Conservation (phyloP, 2,797 vertebrate species). For the Triplophysa bombifrons region DNA sequence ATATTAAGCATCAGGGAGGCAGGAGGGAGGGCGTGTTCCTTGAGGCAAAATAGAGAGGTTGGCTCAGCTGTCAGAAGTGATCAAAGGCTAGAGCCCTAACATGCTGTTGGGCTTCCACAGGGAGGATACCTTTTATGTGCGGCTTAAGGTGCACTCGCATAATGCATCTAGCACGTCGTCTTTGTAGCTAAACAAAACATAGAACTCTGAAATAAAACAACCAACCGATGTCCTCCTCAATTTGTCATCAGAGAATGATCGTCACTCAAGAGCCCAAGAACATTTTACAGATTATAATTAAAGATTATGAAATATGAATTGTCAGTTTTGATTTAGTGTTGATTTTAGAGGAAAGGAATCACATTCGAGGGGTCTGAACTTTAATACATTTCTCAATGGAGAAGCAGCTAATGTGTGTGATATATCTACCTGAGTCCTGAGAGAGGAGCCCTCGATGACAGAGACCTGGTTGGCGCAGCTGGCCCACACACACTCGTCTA, state of each 20-base stretch:
- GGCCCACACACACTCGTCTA: slow-evolving; percentile 86
- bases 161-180: slow-evolving; percentile 41
- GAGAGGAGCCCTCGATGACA: slow-evolving; percentile 76
- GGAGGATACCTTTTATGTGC: slow-evolving; percentile 56
- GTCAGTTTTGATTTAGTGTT: too few relatives aligned
- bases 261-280: too few relatives aligned
- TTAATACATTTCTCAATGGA: slow-evolving; percentile 23
- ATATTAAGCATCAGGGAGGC: slow-evolving; percentile 51
- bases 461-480: slow-evolving; percentile 83
- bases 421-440: slow-evolving; percentile 77
- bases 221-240: not conserved
- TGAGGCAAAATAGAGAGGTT: slow-evolving; percentile 58
- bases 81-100: slow-evolving; percentile 57
- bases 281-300: too few relatives aligned
- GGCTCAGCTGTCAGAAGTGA: slow-evolving; percentile 61
- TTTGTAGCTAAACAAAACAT: slow-evolving; percentile 23
- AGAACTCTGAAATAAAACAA: slow-evolving; percentile 14
- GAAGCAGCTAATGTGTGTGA: not conserved
- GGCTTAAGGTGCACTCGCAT: slow-evolving; percentile 52
- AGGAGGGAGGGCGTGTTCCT: slow-evolving; percentile 46
- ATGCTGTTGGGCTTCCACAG: slow-evolving; percentile 55
- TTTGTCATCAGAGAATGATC: too few relatives aligned
- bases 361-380: slow-evolving; percentile 16
- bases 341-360: not conserved
- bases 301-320: too few relatives aligned